phyloP scores from a whole-genome alignment of 2,797 vertebrate genomes.

The Syndactyla subalaris region DNA sequence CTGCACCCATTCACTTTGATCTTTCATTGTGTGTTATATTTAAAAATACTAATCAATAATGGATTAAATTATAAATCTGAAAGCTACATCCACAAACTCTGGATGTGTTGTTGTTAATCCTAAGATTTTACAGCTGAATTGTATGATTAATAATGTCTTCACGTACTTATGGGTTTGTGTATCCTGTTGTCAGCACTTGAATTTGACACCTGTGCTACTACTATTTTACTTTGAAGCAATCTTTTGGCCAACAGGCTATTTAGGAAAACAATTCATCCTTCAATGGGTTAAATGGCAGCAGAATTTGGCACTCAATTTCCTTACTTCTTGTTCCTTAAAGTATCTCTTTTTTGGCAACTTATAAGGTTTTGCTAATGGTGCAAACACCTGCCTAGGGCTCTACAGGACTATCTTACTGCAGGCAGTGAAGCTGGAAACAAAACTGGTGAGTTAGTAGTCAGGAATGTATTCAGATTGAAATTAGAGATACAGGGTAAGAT shows the following conservation, averaged over 20 bases:
- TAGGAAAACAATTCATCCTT: neutral
- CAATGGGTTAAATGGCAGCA: neutral
- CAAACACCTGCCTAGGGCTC: neutral
- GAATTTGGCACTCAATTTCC: neutral
- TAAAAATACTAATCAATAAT: neutral
- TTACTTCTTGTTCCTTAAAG: neutral
- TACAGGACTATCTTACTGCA: neutral
- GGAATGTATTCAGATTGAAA: neutral
- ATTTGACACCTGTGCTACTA: neutral
- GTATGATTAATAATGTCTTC: neutral
- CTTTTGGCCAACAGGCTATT: neutral
- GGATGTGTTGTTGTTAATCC: neutral
- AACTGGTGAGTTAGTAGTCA: neutral
- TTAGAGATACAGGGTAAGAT: neutral
- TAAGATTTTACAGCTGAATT: neutral
- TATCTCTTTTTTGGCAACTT: neutral
- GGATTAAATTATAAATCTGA: neutral
- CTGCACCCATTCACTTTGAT: neutral
- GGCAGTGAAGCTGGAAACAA: neutral
- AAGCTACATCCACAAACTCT: neutral
- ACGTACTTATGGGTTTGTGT: neutral
- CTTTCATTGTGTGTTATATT: neutral
- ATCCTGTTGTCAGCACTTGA: neutral
- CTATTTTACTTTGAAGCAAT: neutral
- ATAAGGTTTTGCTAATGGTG: neutral